A percentile compares a stretch with the other conserved stretches of the same genome.
phyloP scores from a whole-genome alignment of 2,888 invertebrate species.

The Neria commutata region DNA sequence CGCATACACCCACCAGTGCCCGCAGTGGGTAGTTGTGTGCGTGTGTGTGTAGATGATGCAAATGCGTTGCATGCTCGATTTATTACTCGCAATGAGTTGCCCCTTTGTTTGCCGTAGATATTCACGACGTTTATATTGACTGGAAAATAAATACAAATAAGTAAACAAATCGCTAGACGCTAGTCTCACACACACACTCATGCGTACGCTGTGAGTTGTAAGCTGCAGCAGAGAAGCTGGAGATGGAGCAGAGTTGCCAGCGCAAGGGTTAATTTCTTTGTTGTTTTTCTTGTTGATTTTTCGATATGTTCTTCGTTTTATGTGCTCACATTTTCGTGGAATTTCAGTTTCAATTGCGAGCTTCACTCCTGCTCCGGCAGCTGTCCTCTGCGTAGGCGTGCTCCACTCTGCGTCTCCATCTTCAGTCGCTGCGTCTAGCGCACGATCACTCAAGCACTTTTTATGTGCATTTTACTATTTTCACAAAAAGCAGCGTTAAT shows the following conservation, averaged over 20 bases:
- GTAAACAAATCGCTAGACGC: conserved; percentile 37
- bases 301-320: not conserved
- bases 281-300: conserved; percentile 15
- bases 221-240: conserved; percentile 27
- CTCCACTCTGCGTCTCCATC: not conserved
- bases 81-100: conserved; percentile 13
- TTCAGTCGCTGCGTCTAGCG: not conserved
- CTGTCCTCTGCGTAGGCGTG: not conserved
- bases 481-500: conserved; percentile 40
- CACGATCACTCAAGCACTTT: not conserved
- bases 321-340: conserved; percentile 1
- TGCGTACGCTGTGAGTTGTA: conserved; percentile 8
- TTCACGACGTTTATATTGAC: conserved; percentile 60
- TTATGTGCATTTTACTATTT: not conserved
- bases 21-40: too few relatives aligned
- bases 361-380: too few relatives aligned
- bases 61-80: conserved; percentile 10
- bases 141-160: conserved; percentile 60
- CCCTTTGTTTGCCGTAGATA: conserved; percentile 51
- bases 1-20: not conserved
- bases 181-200: conserved; percentile 41
- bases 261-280: conserved; percentile 31
- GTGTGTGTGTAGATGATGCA: too few relatives aligned
- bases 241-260: conserved; percentile 8
- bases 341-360: not conserved